Percentiles rank a stretch among this genome's conserved stretches.
Evolutionary conservation across 2,113 vertebrate genomes (phyloP).

Genomic region (Hiodon tergisus): DNA sequence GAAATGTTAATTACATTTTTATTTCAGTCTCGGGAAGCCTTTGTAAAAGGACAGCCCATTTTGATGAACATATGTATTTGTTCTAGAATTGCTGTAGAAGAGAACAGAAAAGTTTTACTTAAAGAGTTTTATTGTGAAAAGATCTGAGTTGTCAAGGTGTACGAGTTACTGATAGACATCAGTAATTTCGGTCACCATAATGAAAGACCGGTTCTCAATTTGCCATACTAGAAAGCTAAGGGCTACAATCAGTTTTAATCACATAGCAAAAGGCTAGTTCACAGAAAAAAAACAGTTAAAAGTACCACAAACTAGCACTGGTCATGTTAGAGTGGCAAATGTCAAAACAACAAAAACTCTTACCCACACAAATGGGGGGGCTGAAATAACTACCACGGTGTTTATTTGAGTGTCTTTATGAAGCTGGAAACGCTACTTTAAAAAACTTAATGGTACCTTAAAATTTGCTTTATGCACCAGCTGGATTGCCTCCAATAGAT

Average conservation of each 20-base stretch:
- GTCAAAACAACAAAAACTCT: conserved; percentile 1
- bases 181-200: conserved; percentile 11
- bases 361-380: conserved; percentile 7
- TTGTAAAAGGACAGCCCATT: too few species aligned
- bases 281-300: conserved; percentile 2
- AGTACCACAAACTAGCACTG: not conserved
- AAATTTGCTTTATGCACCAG: too few species aligned
- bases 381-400: not conserved
- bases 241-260: conserved; percentile 26
- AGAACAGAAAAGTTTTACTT: not conserved
- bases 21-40: too few species aligned
- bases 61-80: too few species aligned
- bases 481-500: too few species aligned
- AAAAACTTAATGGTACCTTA: too few species aligned
- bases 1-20: too few species aligned
- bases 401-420: too few species aligned
- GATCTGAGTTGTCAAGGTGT: not conserved
- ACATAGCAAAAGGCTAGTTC: conserved; percentile 11
- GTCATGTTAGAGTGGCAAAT: conserved; percentile 1
- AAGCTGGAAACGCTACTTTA: too few species aligned
- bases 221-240: conserved; percentile 14
- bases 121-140: conserved; percentile 12
- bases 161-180: conserved; percentile 4
- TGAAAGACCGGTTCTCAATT: not conserved
- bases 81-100: too few species aligned